phyloP scores from a whole-genome alignment of 2,797 vertebrate species.

The Glossophaga mutica region DNA sequence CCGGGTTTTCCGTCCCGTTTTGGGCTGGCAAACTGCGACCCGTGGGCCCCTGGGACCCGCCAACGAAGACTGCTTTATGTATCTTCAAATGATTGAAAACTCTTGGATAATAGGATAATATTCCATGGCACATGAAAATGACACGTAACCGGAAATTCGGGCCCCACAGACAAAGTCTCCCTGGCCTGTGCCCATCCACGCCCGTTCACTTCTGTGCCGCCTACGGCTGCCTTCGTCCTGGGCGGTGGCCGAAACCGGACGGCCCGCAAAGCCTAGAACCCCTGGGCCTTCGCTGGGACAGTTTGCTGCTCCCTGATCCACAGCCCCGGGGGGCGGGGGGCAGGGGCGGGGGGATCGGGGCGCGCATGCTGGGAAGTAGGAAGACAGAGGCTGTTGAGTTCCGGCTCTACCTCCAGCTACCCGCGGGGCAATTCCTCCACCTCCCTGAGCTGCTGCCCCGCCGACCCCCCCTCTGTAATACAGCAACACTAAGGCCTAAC shows the following conservation, averaged over 20 bases:
- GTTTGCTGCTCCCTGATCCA: background rate
- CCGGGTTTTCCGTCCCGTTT: rapidly evolving
- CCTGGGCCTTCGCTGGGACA: background rate
- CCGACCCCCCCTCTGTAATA: background rate
- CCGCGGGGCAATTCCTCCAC: no score
- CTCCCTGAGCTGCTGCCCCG: background rate
- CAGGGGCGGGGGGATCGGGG: rapidly evolving
- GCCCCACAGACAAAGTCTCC: background rate
- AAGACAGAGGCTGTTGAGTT: background rate
- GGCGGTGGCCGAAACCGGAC: background rate
- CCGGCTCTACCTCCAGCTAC: background rate
- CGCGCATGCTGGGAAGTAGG: background rate
- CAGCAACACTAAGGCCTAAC: background rate
- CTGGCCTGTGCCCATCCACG: rapidly evolving
- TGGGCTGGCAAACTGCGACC: rapidly evolving
- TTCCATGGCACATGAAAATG: background rate
- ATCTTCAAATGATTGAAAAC: background rate
- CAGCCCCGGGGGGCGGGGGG: no score
- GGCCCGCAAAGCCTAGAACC: background rate
- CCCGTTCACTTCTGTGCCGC: rapidly evolving
- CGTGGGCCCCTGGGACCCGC: background rate
- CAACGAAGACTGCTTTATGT: background rate
- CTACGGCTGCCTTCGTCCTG: background rate
- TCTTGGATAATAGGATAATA: no score
- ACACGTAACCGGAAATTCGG: background rate